Conservation (phyloP, 2,113 vertebrate genomes). For the Caranx melampygus region DNA sequence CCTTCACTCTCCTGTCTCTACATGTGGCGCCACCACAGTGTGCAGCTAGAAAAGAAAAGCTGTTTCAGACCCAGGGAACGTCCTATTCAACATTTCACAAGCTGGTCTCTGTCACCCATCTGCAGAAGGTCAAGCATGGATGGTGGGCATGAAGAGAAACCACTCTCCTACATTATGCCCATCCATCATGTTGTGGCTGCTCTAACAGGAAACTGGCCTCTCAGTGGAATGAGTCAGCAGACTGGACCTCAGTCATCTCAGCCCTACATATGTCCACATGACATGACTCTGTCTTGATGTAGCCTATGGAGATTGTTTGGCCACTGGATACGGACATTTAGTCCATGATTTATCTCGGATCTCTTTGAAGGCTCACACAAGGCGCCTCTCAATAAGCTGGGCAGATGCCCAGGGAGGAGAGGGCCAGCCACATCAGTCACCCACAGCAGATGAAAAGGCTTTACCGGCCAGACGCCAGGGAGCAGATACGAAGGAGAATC, state of each 20-base stretch:
- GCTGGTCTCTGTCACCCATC: constrained; percentile 35
- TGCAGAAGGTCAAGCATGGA: constrained; percentile 34
- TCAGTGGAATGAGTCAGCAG: constrained; percentile 61
- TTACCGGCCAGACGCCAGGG: constrained; percentile 46
- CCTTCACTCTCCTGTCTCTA: constrained; percentile 21
- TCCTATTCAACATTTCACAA: constrained; percentile 10
- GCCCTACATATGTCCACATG: constrained; percentile 36
- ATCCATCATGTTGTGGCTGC: constrained; percentile 66
- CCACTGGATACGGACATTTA: constrained; percentile 59
- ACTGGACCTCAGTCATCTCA: constrained; percentile 37
- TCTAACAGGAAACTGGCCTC: constrained; percentile 27
- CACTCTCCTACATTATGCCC: constrained; percentile 62
- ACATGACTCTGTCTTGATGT: constrained; percentile 29
- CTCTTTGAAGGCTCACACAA: constrained; percentile 58
- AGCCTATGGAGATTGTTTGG: constrained; percentile 22
- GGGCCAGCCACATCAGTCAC: constrained; percentile 62
- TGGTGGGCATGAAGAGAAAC: constrained; percentile 47
- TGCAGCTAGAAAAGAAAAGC: constrained; percentile 11
- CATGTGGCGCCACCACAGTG: constrained; percentile 12
- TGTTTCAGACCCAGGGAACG: constrained; percentile 20
- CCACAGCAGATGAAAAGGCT: constrained; percentile 70
- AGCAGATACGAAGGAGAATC: constrained; percentile 48
- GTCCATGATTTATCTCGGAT: constrained; percentile 60
- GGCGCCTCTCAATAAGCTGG: constrained; percentile 60
- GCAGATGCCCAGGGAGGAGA: constrained; percentile 55